These are phyloP conservation scores for Heliopora coerulea DNA, from an alignment of 92 coral and sea anemone genomes.

Conservation along the genomic window DNA sequence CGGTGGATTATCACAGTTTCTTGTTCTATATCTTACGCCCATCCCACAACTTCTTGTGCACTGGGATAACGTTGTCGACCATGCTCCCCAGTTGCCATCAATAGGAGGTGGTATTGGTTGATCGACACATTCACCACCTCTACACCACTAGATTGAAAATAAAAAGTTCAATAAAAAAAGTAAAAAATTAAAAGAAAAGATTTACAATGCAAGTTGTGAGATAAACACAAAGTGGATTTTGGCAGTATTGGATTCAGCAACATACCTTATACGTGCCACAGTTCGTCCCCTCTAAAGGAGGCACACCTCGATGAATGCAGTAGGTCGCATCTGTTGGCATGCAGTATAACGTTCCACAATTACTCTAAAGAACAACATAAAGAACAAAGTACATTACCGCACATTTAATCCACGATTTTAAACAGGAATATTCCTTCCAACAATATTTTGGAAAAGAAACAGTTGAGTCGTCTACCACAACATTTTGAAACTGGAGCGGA, in stretches of 20 bases:
- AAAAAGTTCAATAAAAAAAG: background rate
- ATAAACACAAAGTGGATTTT: background rate
- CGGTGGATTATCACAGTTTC: constrained; percentile 79
- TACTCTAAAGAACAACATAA: constrained; percentile 22
- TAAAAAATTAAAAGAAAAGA: background rate
- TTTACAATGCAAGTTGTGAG: background rate
- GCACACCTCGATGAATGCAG: constrained; percentile 58
- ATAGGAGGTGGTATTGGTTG: constrained; percentile 65
- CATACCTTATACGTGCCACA: constrained; percentile 82
- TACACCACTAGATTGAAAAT: constrained; percentile 65
- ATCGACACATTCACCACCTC: constrained; percentile 64
- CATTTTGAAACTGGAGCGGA: too few relatives aligned
- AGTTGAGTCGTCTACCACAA: too few relatives aligned
- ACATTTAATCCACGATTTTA: background rate
- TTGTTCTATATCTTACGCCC: constrained; percentile 68
- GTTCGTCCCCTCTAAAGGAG: constrained; percentile 85
- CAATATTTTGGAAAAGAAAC: too few relatives aligned
- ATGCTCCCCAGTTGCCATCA: constrained; percentile 85
- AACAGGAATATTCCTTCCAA: too few relatives aligned
- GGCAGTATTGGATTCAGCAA: background rate
- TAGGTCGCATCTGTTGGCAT: constrained; percentile 41
- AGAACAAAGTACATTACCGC: background rate
- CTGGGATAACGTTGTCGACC: constrained; percentile 60
- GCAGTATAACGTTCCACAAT: constrained; percentile 55
- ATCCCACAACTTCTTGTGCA: constrained; percentile 91